These are phyloP conservation scores for Poeciliopsis infans DNA, from an alignment of 2,797 vertebrate species.

Conservation along the genomic window DNA sequence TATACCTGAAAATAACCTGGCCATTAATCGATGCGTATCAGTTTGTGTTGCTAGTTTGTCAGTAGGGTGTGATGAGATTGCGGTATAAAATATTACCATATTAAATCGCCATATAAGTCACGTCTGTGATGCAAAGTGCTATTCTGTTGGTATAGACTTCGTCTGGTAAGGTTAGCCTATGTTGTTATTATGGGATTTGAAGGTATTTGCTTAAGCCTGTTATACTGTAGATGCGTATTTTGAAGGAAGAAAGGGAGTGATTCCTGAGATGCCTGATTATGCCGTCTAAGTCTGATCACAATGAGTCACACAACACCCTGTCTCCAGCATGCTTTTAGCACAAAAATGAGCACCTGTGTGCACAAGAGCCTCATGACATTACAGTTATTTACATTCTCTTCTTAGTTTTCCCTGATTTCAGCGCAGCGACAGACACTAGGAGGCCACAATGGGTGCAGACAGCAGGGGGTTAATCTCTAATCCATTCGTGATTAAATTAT, in stretches of 20 bases:
- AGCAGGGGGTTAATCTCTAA: slow-evolving; percentile 47
- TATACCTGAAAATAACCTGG: neutral
- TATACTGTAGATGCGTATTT: neutral
- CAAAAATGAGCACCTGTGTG: neutral
- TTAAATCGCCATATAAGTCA: neutral
- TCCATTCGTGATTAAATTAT: slow-evolving; percentile 44
- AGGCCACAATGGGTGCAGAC: slow-evolving; percentile 48
- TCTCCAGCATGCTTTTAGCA: neutral
- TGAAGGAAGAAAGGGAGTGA: neutral
- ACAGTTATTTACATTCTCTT: neutral
- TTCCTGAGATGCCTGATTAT: neutral
- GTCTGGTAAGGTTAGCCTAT: neutral
- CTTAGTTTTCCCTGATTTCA: neutral
- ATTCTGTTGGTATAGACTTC: neutral
- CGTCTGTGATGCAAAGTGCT: neutral
- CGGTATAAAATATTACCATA: neutral
- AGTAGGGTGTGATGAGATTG: neutral
- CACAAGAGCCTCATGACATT: neutral
- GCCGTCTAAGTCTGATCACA: neutral
- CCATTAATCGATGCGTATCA: neutral
- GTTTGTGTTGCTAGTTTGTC: neutral
- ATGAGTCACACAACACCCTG: neutral
- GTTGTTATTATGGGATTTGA: slow-evolving; percentile 1
- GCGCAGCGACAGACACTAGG: neutral
- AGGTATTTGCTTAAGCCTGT: neutral